Evolutionary conservation across 1,140 invertebrate species (phyloP), one percentile per base, ranked within the genome.

Genomic region (Drosophila nikananu): DNA sequence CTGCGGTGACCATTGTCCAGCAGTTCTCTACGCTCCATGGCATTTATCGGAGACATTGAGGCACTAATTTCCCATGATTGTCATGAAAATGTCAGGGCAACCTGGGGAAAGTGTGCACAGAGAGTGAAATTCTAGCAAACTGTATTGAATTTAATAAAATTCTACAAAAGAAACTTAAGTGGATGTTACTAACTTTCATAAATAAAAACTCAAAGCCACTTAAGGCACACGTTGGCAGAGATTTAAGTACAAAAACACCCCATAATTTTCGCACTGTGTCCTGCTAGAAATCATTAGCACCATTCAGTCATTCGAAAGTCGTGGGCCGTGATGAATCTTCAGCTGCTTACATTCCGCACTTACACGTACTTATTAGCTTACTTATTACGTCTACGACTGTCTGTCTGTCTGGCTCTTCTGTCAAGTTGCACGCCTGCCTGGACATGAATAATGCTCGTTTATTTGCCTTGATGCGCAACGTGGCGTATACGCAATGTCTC

Each of bases 401-500:
- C 21, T 58, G 54, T 3, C 21, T 35, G 35, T 58, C 35, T 58
- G 54, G 15, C 35, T 35, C 8, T 30, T 5, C 2, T 17, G 60
- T 67, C 63, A 64, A 83, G 77, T 83, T 83, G 59, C 65, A 89
- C 80, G 84, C 73, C 61, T 83, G 83, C 65, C 49, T 83, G 84
- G 48, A 75, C 86, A 81, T 66, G 70, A 84, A 89, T 83, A 89
- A 89, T 83, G 64, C 70, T 59, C 60, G 77, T 63, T 78, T 89
- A 83, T 83, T 89, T 89, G 70, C 64, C 65, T 84, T 75, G 66
- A 80, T 89, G 81, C 72, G 68, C 77, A 81, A 66, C 84, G 77
- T 83, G 73, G 84, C 84, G 81, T 87, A 89, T 87, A 87, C 84
- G 84, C 81, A 84, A 66, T 60, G 77, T 80, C 58, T 52, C 35